phyloP scores from a whole-genome alignment of 2,797 vertebrate species.

The Lagodon rhomboides region DNA sequence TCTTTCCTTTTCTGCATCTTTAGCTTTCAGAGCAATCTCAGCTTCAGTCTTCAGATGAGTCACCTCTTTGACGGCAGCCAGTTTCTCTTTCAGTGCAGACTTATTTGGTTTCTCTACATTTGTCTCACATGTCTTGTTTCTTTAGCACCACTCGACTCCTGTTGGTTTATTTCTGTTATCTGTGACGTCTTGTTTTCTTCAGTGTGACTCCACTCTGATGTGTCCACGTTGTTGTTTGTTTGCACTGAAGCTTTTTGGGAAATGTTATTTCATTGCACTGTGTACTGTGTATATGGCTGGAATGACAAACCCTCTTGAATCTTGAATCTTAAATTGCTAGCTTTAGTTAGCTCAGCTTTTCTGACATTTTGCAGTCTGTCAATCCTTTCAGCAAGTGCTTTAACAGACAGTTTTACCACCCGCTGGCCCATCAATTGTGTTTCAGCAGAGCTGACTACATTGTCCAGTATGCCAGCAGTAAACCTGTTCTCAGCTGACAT shows the following conservation, averaged over 20 bases:
- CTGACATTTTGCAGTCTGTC: too few species aligned
- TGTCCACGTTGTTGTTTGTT: too few species aligned
- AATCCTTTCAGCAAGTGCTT: too few species aligned
- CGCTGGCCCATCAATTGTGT: too few species aligned
- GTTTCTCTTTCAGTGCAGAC: constrained; percentile 90
- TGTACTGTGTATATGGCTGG: too few species aligned
- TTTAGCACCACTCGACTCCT: neutral
- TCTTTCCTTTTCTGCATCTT: constrained; percentile 95
- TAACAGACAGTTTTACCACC: too few species aligned
- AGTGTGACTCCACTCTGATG: neutral
- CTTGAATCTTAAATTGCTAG: neutral
- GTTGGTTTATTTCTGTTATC: neutral
- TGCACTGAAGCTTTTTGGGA: too few species aligned
- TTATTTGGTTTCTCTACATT: constrained; percentile 29
- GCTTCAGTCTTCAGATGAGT: constrained; percentile 92
- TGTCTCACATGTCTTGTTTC: neutral
- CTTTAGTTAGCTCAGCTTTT: neutral
- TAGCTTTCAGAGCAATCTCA: constrained; percentile 94
- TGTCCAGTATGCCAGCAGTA: too few species aligned
- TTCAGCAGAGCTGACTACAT: too few species aligned
- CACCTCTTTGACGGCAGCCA: constrained; percentile 93
- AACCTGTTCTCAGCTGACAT: too few species aligned
- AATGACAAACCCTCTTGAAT: too few species aligned
- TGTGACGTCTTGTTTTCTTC: constrained; percentile 2
- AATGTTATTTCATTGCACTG: too few species aligned